Conservation (phyloP, 1,140 invertebrate genomes). For the Carposina sasakii region DNA sequence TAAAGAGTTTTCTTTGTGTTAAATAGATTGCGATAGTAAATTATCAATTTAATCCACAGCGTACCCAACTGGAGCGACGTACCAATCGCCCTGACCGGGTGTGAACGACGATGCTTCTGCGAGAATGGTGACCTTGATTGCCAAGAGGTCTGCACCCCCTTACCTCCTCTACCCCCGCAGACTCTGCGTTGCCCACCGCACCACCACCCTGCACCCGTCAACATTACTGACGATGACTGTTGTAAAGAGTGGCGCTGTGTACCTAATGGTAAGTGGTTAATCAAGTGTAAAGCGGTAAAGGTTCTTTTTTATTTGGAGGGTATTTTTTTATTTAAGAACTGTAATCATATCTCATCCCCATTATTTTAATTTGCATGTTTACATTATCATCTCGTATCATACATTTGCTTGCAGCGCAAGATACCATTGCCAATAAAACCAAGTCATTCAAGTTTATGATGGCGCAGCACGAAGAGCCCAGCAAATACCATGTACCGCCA, state of each 20-base stretch:
- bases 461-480: no score
- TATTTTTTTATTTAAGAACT: no score
- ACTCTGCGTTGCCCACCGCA: conserved; percentile 79
- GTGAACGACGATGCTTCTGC: conserved; percentile 89
- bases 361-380: background rate
- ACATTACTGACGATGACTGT: conserved; percentile 85
- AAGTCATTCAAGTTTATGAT: background rate
- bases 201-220: conserved; percentile 76
- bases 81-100: conserved; percentile 78
- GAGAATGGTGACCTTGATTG: conserved; percentile 90
- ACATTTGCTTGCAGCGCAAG: conserved; percentile 49
- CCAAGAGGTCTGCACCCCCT: conserved; percentile 82
- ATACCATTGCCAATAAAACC: conserved; percentile 34
- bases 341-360: background rate
- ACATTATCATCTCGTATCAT: conserved; percentile 3
- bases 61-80: conserved; percentile 81
- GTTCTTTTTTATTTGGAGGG: no score
- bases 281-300: no score
- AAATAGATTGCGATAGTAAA: background rate
- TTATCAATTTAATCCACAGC: conserved; percentile 24
- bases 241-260: conserved; percentile 83
- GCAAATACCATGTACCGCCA: conserved; percentile 51
- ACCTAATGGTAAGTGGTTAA: conserved; percentile 57
- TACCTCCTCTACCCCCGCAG: conserved; percentile 81
- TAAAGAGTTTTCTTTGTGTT: background rate